Percentiles rank a stretch among this genome's conserved stretches.
Evolutionary conservation across 2,888 invertebrate species (phyloP).

Genomic region (Drosophila borealis): DNA sequence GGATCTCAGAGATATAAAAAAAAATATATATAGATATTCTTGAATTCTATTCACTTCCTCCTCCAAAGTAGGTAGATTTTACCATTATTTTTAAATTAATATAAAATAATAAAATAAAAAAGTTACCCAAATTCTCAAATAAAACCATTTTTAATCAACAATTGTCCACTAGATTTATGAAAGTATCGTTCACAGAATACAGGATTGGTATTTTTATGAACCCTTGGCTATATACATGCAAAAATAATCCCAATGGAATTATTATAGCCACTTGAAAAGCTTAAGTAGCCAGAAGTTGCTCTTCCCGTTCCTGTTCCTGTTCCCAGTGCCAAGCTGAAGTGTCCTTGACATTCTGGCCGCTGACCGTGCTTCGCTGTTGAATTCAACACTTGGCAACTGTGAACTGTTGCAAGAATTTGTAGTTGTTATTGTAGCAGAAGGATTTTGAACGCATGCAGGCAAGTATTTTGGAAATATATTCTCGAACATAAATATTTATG

Average conservation of each 20-base stretch:
- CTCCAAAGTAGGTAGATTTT: too few species aligned
- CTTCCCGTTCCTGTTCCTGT: slow-evolving; percentile 36
- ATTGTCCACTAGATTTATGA: too few species aligned
- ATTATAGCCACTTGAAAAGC: slow-evolving; percentile 12
- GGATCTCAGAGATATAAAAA: too few species aligned
- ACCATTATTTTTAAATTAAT: too few species aligned
- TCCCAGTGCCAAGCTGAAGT: slow-evolving; percentile 54
- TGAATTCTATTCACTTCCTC: too few species aligned
- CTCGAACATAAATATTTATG: slow-evolving; percentile 78
- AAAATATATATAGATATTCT: too few species aligned
- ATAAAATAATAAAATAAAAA: too few species aligned
- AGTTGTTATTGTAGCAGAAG: slow-evolving; percentile 28
- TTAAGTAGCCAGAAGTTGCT: slow-evolving; percentile 41
- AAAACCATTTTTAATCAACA: too few species aligned
- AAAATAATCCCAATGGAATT: slow-evolving; percentile 13
- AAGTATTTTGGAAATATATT: slow-evolving; percentile 20
- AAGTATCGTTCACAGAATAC: too few species aligned
- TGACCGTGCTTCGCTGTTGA: slow-evolving; percentile 57
- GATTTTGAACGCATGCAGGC: slow-evolving; percentile 28
- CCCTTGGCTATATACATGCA: neutral
- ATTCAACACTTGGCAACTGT: slow-evolving; percentile 69
- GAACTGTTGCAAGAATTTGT: slow-evolving; percentile 54
- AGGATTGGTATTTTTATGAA: neutral
- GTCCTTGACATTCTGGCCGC: slow-evolving; percentile 83
- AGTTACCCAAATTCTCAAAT: too few species aligned